Conservation (phyloP, 1,140 invertebrate genomes). For the Platorchestia sp. region DNA sequence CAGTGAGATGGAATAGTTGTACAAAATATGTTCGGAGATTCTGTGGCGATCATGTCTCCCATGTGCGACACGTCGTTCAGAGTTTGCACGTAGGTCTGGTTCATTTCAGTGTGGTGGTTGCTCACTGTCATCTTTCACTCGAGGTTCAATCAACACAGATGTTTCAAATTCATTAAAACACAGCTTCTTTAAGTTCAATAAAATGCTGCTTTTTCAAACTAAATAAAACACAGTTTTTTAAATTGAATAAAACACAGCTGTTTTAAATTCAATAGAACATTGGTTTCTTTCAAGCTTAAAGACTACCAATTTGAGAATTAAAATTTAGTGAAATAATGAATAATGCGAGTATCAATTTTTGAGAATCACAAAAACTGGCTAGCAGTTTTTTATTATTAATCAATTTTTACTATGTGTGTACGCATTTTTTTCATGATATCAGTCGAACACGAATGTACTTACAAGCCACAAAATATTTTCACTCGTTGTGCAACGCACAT, state of each 20-base stretch:
- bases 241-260: too few species aligned
- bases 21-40: conserved; percentile 93
- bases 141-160: background rate
- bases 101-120: conserved; percentile 23
- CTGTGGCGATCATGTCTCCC: conserved; percentile 85
- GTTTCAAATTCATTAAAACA: background rate
- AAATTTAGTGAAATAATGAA: background rate
- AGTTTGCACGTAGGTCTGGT: conserved; percentile 25
- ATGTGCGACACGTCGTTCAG: conserved; percentile 58
- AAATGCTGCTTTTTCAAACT: too few species aligned
- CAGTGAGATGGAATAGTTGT: conserved; percentile 93
- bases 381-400: background rate
- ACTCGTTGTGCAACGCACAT: background rate
- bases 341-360: background rate
- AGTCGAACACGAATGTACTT: background rate
- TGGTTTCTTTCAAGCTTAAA: too few species aligned
- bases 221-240: too few species aligned
- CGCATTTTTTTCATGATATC: background rate
- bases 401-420: background rate
- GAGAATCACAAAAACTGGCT: background rate
- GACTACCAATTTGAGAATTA: too few species aligned
- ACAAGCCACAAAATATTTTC: background rate
- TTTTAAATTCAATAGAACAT: too few species aligned
- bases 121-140: conserved; percentile 15
- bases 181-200: too few species aligned